Base-by-base conservation (phyloP, 2,888 invertebrate species). In the Drosophila seclusa region DNA sequence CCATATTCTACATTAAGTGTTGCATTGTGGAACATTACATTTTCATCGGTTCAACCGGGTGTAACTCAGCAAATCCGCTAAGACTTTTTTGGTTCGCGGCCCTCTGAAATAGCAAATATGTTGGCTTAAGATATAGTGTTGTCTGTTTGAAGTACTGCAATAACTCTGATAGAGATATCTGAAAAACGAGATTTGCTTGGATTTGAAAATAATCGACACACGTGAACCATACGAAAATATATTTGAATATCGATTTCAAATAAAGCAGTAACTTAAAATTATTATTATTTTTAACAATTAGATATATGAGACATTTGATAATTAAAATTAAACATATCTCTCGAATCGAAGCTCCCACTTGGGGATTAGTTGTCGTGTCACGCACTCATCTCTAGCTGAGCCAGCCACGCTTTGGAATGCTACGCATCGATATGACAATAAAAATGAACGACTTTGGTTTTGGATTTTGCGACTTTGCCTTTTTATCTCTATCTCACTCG, bases 341-440 rank as follows among this genome's bases (percentile, higher is more conserved):
- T 21, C 2, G 45, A 21, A 7, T 7, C 13, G 45, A 7, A 13
- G 21, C 21, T 11, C 21, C 11, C 42, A 42, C 2, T 16, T 45
- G 4, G 21, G 34, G 2, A 38, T 48, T 29, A 50, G 29, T 21
- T 16, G 8, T 60, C 38, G 40, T 52, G 42, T 59, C 77, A 73
- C 70, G 75, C 31, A 13, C 57, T 21, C 77, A 67, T 61, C 62
- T 52, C 61, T 36, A 49, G 31, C 34, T 38, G 29, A 27, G 21
- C 18, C 31, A 32, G 29, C 13, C 27, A 31, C 53, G 38, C 16
- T 45, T 38, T 54, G 53, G 72, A 61, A 32, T 63, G 68, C 59
- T 71, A 82, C 78, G 82, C 84, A 87, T 85, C 76, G 83, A 86
- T 88, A 88, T 81, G 86, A 86, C 83, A 85, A 88, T 85, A 85